Evolutionary conservation across 2,888 invertebrate species (phyloP), one percentile per base, ranked within the genome.

Genomic region (Rhyacophila evoluta): DNA sequence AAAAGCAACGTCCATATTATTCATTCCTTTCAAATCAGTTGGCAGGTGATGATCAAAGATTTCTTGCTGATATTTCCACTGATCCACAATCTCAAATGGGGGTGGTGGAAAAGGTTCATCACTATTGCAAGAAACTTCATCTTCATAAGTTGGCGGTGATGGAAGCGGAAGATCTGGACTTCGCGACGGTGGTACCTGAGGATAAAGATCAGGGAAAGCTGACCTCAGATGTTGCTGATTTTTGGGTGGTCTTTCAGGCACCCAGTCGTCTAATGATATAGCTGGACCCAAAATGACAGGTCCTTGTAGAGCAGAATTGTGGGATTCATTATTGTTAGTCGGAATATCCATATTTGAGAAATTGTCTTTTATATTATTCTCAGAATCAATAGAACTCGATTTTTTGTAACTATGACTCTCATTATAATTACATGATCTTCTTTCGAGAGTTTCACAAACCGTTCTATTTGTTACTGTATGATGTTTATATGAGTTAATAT

Each of bases 161-260:
- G 93, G 92, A 1, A 93, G 92, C 0, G 93, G 92, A 79, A 91
- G 85, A 84, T 92, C 92, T 0, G 92, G 92, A 84, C 92, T 91
- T 55, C 67, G 86, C 80, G 90, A 89, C 79, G 72, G 41, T 37
- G 29, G 75, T 12, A 88, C 88, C 83, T 86, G 87, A 37, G 83
- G 81, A 81, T 87, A 87, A 74, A 88, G 83, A 83, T 87, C 88
- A 0, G 88, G 88, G 83, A 86, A 89, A 1, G 87, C 86, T 2
- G 86, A 88, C 74, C 90, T 87, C 83, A 92, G 85, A 79, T 93
- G 87, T 84, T 92, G 91, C 1, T 94, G 93, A 86, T 94, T 94
- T 86, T 95, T 95, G 2, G 95, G 95, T 10, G 95, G 95, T 82
- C 94, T 87, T 83, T 94, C 94, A 0, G 94, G 94, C 0, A 93